Evolutionary conservation across 2,888 invertebrate genomes (phyloP).

Genomic region (Pterobdella sp.): DNA sequence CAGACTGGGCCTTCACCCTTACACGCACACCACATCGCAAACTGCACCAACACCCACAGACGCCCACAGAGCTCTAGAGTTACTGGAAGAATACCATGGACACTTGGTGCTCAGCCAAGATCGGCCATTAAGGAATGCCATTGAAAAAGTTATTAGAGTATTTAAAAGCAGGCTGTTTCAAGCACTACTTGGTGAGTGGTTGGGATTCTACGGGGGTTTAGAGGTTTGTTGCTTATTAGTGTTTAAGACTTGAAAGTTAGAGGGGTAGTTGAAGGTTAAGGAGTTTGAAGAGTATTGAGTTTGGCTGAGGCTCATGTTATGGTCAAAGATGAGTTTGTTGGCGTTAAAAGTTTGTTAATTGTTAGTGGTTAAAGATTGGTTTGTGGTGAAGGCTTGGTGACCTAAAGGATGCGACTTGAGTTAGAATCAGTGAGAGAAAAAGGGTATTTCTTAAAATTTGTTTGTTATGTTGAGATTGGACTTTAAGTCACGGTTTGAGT

Average conservation of each 20-base stretch:
- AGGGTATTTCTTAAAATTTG: no score
- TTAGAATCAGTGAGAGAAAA: no score
- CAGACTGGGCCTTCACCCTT: not conserved
- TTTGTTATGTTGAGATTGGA: no score
- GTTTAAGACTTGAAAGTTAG: not conserved
- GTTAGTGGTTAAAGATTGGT: not conserved
- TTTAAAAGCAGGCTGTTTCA: constrained; percentile 97
- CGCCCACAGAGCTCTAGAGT: constrained; percentile 92
- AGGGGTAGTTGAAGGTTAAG: not conserved
- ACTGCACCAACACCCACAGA: constrained; percentile 39
- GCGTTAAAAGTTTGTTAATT: not conserved
- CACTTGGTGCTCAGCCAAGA: constrained; percentile 87
- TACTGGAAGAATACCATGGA: constrained; percentile 94
- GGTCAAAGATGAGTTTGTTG: not conserved
- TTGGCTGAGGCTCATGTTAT: not conserved
- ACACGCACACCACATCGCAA: not conserved
- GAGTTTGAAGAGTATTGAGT: not conserved
- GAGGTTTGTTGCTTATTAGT: not conserved
- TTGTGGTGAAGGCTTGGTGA: not conserved
- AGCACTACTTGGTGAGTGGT: constrained; percentile 80
- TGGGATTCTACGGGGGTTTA: not conserved
- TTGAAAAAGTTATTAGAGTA: constrained; percentile 93
- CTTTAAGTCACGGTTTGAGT: no score
- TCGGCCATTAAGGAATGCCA: constrained; percentile 84
- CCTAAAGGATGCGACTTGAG: no score